Evolutionary conservation across 2,113 vertebrate species (phyloP).

Genomic region (Leptobrachium ailaonicum): DNA sequence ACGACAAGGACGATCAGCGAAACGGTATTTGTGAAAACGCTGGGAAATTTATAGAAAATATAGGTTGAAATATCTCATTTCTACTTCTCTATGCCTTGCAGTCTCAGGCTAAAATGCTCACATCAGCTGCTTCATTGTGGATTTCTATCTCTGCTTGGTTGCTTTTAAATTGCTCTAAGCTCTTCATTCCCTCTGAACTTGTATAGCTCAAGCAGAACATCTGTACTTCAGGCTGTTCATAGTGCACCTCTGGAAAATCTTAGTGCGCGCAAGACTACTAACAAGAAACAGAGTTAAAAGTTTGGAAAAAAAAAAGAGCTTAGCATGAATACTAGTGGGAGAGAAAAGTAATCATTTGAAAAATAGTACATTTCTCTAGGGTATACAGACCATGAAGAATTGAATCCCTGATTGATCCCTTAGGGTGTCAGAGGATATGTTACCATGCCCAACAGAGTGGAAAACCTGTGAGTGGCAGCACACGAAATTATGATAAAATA

Average conservation of each 20-base stretch:
- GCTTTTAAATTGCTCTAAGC: slow-evolving; percentile 70
- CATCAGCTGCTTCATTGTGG: slow-evolving; percentile 67
- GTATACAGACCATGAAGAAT: slow-evolving; percentile 47
- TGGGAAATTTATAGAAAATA: background rate
- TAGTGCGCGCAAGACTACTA: slow-evolving; percentile 49
- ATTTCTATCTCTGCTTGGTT: slow-evolving; percentile 66
- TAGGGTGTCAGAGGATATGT: slow-evolving; percentile 43
- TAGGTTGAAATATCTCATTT: slow-evolving; percentile 30
- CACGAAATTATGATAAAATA: slow-evolving; percentile 37
- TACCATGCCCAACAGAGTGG: slow-evolving; percentile 53
- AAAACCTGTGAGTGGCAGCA: slow-evolving; percentile 60
- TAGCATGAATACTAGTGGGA: slow-evolving; percentile 31
- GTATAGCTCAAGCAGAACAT: slow-evolving; percentile 64
- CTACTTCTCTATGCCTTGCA: slow-evolving; percentile 52
- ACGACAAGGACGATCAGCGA: background rate
- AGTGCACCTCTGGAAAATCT: slow-evolving; percentile 56
- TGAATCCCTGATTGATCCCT: slow-evolving; percentile 52
- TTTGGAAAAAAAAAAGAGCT: slow-evolving; percentile 31
- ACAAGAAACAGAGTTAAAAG: slow-evolving; percentile 51
- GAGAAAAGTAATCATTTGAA: slow-evolving; percentile 56
- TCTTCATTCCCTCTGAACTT: slow-evolving; percentile 62
- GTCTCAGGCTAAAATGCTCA: slow-evolving; percentile 61
- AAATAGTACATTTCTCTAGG: slow-evolving; percentile 53
- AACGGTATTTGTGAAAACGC: background rate
- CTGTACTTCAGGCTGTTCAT: slow-evolving; percentile 59